A percentile compares a stretch with the other conserved stretches of the same genome.
Conservation (phyloP, 2,888 invertebrate species). For the Erebia palarica region DNA sequence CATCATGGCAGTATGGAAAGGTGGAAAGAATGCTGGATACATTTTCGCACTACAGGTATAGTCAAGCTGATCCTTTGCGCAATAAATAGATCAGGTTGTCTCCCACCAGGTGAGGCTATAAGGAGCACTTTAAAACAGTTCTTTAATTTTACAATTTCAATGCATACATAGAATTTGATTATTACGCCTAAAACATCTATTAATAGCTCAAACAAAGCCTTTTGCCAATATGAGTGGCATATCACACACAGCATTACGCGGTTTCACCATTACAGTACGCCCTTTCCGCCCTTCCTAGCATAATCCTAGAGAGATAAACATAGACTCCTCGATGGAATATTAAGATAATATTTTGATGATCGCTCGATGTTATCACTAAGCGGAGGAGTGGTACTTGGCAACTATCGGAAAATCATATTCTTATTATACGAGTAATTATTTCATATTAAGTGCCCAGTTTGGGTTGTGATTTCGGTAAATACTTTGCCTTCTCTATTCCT, state of each 20-base stretch:
- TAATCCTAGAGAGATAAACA: conserved; percentile 10
- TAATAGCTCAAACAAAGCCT: background rate
- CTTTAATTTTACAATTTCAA: no score
- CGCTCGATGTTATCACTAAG: conserved; percentile 5
- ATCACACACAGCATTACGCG: conserved; percentile 1
- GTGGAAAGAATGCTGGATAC: no score
- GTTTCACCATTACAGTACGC: conserved; percentile 11
- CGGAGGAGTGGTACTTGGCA: background rate
- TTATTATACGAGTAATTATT: conserved; percentile 6
- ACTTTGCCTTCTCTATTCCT: background rate
- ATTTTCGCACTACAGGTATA: no score
- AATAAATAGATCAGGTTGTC: no score
- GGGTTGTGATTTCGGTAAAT: background rate
- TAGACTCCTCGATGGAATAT: conserved; percentile 3
- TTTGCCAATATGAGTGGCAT: background rate
- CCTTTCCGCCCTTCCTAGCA: conserved; percentile 5
- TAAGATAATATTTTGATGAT: conserved; percentile 14
- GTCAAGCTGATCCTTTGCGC: no score
- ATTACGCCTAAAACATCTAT: background rate
- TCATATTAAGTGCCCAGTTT: background rate
- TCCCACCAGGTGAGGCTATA: no score
- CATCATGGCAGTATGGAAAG: no score
- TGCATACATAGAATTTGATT: no score
- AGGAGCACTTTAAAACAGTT: no score
- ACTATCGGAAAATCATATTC: background rate